Conservation (phyloP, 2,113 vertebrate species). For the Odobenus rosmarus region DNA sequence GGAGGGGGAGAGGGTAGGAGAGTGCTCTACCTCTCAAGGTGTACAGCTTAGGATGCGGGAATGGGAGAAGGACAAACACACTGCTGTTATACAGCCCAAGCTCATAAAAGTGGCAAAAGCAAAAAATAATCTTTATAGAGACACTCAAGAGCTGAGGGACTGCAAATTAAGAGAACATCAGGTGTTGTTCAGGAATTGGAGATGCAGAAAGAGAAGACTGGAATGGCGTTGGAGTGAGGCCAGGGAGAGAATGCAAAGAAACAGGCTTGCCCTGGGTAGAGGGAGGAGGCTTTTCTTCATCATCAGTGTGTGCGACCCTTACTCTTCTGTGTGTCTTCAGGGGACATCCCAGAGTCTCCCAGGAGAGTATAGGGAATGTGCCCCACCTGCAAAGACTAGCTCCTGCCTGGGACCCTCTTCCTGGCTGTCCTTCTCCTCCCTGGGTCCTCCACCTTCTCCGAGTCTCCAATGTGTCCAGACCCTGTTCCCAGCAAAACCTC, state of each 20-base stretch:
- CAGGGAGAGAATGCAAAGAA: not conserved
- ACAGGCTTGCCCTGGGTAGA: not conserved
- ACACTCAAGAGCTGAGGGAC: not conserved
- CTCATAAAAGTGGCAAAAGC: not conserved
- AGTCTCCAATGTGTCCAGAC: not conserved
- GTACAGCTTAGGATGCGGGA: too few relatives aligned
- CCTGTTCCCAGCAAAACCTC: not conserved
- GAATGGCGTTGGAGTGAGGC: too few relatives aligned
- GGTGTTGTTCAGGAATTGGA: not conserved
- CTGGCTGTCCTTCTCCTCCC: not conserved
- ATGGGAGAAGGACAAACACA: not conserved
- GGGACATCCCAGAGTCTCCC: not conserved
- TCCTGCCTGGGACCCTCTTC: not conserved
- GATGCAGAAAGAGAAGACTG: not conserved
- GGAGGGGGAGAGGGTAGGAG: not conserved
- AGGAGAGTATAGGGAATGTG: not conserved
- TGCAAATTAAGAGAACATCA: not conserved
- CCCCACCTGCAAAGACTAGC: not conserved
- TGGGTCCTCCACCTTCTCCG: not conserved
- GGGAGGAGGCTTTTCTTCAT: not conserved
- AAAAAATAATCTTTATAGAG: not conserved
- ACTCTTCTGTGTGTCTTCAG: not conserved
- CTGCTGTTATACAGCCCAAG: too few relatives aligned
- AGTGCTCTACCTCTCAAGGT: not conserved
- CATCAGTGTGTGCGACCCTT: rapidly evolving